Conservation (phyloP, 1,140 invertebrate genomes). For the Drosophila willistoni region DNA sequence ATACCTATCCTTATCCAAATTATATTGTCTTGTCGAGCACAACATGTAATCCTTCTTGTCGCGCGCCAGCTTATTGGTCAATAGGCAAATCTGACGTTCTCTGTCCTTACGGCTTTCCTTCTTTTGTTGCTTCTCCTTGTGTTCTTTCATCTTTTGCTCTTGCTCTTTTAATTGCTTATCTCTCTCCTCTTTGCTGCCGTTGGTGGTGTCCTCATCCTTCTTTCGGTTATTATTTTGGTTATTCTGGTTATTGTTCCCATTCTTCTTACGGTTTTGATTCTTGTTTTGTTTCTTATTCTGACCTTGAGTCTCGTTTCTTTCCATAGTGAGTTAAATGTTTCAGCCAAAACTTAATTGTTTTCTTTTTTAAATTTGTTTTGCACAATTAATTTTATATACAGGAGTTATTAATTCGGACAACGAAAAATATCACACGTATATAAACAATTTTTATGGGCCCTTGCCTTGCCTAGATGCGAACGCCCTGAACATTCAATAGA, state of each 20-base stretch:
- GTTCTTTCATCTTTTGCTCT: background rate
- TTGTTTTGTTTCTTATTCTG: background rate
- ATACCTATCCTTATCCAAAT: slow-evolving; percentile 18
- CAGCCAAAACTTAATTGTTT: background rate
- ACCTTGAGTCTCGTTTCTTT: background rate
- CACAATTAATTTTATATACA: slow-evolving; percentile 47
- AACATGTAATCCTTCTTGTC: slow-evolving; percentile 46
- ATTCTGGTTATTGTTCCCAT: no score
- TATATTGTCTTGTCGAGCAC: slow-evolving; percentile 38
- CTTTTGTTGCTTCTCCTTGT: slow-evolving; percentile 13
- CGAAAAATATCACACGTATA: slow-evolving; percentile 47
- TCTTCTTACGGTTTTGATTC: background rate
- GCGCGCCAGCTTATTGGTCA: slow-evolving; percentile 29
- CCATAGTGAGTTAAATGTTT: background rate
- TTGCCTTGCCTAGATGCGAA: slow-evolving; percentile 46
- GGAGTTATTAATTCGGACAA: slow-evolving; percentile 13
- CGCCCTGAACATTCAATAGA: slow-evolving; percentile 68
- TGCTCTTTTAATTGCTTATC: background rate
- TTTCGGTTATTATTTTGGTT: no score
- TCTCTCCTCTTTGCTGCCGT: no score
- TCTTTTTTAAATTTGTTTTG: slow-evolving; percentile 19
- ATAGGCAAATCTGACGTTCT: slow-evolving; percentile 41
- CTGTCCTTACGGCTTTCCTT: slow-evolving; percentile 23
- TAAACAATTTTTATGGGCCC: slow-evolving; percentile 48
- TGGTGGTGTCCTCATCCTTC: no score